These are phyloP conservation scores for Tolypeutes matacus DNA, from an alignment of 2,797 vertebrate genomes.

Conservation along the genomic window DNA sequence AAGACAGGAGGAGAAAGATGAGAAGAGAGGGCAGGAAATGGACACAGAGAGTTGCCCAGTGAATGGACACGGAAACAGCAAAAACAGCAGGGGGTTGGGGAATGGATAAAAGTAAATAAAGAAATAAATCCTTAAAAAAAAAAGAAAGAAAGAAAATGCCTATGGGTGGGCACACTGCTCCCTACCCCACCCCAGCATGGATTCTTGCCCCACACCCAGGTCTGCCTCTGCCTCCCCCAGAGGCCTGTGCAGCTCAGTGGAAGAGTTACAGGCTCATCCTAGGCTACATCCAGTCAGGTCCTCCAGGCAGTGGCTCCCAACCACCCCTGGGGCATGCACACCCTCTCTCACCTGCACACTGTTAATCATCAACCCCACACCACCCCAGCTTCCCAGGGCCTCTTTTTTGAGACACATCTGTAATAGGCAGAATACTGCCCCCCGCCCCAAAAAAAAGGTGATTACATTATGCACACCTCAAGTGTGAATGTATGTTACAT, in stretches of 20 bases:
- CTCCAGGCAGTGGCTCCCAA: not conserved
- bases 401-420: not conserved
- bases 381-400: not conserved
- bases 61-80: no score
- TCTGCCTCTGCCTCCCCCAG: not conserved
- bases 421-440: not conserved
- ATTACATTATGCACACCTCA: no score
- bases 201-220: not conserved
- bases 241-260: not conserved
- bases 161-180: not conserved
- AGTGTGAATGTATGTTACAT: not conserved
- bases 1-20: no score
- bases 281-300: not conserved
- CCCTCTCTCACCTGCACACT: not conserved
- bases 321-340: not conserved
- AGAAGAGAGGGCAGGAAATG: no score
- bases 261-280: not conserved
- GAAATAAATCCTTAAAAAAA: no score
- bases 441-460: not conserved
- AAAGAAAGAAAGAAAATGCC: no score
- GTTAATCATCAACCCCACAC: not conserved
- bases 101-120: no score
- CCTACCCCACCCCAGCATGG: no score
- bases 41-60: no score
- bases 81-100: no score